Evolutionary conservation across 2,113 vertebrate genomes (phyloP), one percentile per base, ranked within the genome.

Genomic region (Boleophthalmus pectinirostris): DNA sequence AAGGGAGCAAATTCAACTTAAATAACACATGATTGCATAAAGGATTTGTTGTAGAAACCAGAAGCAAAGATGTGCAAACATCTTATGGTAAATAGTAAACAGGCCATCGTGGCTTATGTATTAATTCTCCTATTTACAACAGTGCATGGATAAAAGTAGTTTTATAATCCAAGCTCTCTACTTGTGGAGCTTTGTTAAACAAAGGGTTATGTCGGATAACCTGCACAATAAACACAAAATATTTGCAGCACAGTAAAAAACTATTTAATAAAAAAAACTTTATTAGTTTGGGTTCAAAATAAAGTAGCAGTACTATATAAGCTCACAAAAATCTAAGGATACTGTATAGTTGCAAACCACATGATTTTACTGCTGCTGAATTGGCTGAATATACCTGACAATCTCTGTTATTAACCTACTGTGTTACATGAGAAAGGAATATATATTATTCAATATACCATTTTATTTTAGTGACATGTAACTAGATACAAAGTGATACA

Each of bases 61-160:
- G 38, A 38, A 38, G 5, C 7, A 0, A 43, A 43, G 38, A 43
- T 10, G 38, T 10, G 38, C 51, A 3, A 69, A 69, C 45, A 4
- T n/a, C 70, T 47, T 18, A 35, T 56, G 20, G 16, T 38, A 60
- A 58, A 73, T 46, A 75, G 47, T 38, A 24, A 38, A 61, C 33
- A 54, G 2, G 43, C 74, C 71, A 21, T 51, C 47, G 12, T 46
- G 53, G 60, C 24, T 60, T 11, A 45, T 63, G 15, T 24, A 60
- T 54, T 35, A 60, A 15, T 47, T 6, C 21, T 60, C 18, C 15
- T 51, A 20, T 67, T 35, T 63, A n/a, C 73, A 61, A 18, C n/a
- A 21, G 11, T 49, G 76, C 57, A n/a, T 35, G 53, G 23, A 43
- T 29, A 53, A 33, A 61, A 60, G 10, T 65, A 35, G 49, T 70